Evolutionary conservation across 2,797 vertebrate species (phyloP).

Genomic region (Tragopan temminckii): DNA sequence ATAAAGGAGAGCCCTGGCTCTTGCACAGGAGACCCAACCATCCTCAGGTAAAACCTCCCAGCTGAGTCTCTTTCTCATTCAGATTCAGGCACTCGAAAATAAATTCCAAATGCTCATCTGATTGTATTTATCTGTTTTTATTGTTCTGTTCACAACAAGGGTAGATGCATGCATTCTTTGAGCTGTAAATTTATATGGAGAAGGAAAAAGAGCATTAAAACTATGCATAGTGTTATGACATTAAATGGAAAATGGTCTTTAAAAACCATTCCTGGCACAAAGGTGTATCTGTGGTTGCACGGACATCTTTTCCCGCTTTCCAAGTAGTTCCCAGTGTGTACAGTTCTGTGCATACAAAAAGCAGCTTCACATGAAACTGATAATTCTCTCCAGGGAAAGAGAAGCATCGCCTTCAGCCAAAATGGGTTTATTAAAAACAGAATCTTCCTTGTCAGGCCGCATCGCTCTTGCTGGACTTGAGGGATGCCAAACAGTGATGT

Average conservation of each 20-base stretch:
- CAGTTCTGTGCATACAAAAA: background rate
- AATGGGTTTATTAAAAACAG: constrained; percentile 48
- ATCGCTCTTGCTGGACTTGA: background rate
- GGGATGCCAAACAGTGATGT: background rate
- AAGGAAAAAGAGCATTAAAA: background rate
- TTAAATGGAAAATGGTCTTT: background rate
- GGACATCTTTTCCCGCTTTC: background rate
- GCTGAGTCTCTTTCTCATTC: background rate
- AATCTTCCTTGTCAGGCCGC: constrained; percentile 32
- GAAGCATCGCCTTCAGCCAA: background rate
- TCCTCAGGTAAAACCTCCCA: background rate
- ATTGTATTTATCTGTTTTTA: background rate
- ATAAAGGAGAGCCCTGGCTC: background rate
- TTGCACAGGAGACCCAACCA: background rate
- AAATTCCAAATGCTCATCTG: background rate
- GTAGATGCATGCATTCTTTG: background rate
- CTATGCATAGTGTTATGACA: background rate
- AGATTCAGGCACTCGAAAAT: background rate
- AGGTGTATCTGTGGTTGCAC: background rate
- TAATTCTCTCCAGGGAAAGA: constrained; percentile 25
- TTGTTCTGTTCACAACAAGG: background rate
- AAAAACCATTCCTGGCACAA: background rate
- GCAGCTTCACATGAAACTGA: background rate
- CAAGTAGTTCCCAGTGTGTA: background rate
- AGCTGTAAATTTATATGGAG: background rate